Base-by-base conservation (phyloP, 2,797 vertebrate genomes). In the Gallinago nigripennis region DNA sequence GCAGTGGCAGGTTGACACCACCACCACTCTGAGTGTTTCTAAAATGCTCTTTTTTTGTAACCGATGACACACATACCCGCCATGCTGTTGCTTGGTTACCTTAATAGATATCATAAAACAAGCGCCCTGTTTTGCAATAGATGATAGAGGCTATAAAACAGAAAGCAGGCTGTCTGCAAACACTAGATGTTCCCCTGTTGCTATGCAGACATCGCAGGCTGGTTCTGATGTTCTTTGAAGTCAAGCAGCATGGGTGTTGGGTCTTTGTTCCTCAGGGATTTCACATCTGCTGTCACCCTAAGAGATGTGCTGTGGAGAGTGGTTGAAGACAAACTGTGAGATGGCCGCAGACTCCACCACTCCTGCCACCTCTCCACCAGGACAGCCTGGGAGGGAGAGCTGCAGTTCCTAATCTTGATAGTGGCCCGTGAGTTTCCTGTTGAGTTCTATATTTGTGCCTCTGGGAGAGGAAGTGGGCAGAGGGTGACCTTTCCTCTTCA, bases 71-170 rank as follows among this genome's bases (percentile, higher is more conserved):
- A 69, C n/a, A 58, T 57, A 72, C 27, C 76, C 1, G 0, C 76
- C 56, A 30, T 72, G 63, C 58, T 72, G 73, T 95, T 95, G 77
- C 92, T 86, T 88, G 86, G 88, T 73, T 89, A 92, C 84, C 61
- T 68, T 73, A 87, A 68, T 12, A 82, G 78, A 45, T 68, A 41
- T 27, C 86, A 77, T 91, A 82, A 96, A 80, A 65, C 57, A 86
- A 87, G 46, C n/a, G 75, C 53, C 48, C 41, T 35, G 46, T 54
- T 77, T 79, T 91, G 82, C 69, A 68, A 31, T 16, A 65, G 61
- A n/a, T 91, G 57, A 64, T 64, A 39, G 61, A 87, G 61, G 50
- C 76, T 87, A 11, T 71, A 85, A 87, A 93, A 75, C 31, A n/a
- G 31, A 65, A 69, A 90, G 25, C 30, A 51, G 46, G 46, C 46